Evolutionary conservation across 1,140 invertebrate species (phyloP).

Genomic region (Vanessa atalanta): DNA sequence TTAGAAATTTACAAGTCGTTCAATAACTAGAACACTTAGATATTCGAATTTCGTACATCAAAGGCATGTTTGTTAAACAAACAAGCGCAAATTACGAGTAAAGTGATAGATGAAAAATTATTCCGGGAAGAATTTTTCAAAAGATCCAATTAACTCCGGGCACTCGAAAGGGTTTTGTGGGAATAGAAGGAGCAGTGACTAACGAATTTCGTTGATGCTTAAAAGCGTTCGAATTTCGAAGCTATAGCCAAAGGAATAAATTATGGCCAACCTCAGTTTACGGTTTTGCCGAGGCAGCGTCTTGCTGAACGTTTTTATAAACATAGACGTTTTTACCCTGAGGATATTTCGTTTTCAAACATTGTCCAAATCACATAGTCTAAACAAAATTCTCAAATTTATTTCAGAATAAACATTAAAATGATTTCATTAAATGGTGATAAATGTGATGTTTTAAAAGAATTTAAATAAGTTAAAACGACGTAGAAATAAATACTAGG

Average conservation of each 20-base stretch:
- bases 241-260: constrained; percentile 53
- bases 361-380: neutral
- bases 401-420: neutral
- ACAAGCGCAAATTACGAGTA: constrained; percentile 54
- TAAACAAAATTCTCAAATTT: neutral
- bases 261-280: constrained; percentile 43
- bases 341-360: neutral
- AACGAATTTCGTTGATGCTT: constrained; percentile 56
- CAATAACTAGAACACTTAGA: constrained; percentile 40
- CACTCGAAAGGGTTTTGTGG: constrained; percentile 55
- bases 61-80: constrained; percentile 50
- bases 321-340: constrained; percentile 19
- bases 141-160: constrained; percentile 63
- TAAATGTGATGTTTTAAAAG: no score
- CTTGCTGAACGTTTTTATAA: constrained; percentile 19
- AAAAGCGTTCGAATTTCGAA: constrained; percentile 50
- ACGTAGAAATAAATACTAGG: constrained; percentile 1
- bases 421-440: neutral
- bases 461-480: neutral
- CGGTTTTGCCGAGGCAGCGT: constrained; percentile 14
- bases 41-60: constrained; percentile 45
- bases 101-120: constrained; percentile 63
- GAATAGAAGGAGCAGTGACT: constrained; percentile 56
- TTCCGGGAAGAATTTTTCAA: constrained; percentile 58
- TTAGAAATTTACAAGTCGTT: constrained; percentile 5